These are phyloP conservation scores for Pachyuromys duprasi DNA, from an alignment of 2,797 vertebrate genomes.

Conservation along the genomic window DNA sequence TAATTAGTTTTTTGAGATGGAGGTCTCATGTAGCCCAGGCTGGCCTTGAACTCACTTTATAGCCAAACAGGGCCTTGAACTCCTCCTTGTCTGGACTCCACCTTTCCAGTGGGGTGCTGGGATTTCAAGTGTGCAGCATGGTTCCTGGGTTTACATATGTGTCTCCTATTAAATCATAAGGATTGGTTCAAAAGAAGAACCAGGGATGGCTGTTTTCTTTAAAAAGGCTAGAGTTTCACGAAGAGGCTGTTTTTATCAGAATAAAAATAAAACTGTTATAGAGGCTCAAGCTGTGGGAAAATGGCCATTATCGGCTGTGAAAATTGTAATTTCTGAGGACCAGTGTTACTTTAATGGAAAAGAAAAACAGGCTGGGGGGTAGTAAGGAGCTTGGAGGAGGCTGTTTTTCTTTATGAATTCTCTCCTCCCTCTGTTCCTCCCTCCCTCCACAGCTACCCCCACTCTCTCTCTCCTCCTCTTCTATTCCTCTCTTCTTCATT, in stretches of 20 bases:
- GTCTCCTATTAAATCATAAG: constrained; percentile 6
- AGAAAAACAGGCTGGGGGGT: neutral
- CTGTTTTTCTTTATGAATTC: neutral
- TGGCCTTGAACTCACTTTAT: neutral
- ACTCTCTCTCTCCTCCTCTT: neutral
- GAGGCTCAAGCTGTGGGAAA: constrained; percentile 28
- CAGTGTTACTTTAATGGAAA: constrained; percentile 16
- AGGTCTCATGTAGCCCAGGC: neutral
- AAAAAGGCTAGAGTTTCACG: constrained; percentile 50
- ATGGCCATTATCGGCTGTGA: constrained; percentile 65
- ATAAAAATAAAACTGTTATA: constrained; percentile 71
- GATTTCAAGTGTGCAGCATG: neutral
- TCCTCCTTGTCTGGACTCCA: neutral
- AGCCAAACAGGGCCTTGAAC: neutral
- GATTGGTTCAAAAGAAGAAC: constrained; percentile 26
- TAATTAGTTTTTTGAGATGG: neutral
- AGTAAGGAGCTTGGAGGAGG: too few relatives aligned
- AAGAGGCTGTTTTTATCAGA: constrained; percentile 71
- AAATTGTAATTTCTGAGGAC: constrained; percentile 38
- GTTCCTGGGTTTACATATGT: neutral
- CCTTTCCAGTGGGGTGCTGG: neutral
- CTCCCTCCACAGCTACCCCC: neutral
- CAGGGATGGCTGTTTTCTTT: constrained; percentile 60
- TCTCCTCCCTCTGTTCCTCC: neutral
- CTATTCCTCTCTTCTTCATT: neutral